Evolutionary conservation across 2,113 vertebrate species (phyloP).

Genomic region (Centrocercus urophasianus): DNA sequence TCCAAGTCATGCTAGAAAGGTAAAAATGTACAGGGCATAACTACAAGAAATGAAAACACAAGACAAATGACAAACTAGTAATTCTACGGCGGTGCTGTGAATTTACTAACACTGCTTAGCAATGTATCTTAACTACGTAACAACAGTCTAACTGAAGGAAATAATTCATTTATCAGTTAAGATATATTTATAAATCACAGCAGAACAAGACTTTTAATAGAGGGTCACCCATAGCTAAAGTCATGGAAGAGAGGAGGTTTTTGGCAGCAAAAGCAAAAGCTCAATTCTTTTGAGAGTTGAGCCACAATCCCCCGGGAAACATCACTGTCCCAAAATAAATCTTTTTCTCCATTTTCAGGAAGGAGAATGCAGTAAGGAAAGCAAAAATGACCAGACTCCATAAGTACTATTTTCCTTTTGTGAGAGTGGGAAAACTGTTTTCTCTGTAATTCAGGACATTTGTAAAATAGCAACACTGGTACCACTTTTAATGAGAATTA

Average conservation of each 20-base stretch:
- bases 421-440: background rate
- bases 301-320: background rate
- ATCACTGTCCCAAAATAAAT: constrained; percentile 27
- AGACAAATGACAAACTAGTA: background rate
- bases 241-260: constrained; percentile 2
- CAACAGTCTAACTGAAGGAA: constrained; percentile 22
- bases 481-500: background rate
- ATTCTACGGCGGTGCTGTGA: background rate
- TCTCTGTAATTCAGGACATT: background rate
- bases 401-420: background rate
- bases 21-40: background rate
- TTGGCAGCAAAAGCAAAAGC: constrained; percentile 38
- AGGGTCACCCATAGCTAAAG: constrained; percentile 9
- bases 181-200: constrained; percentile 54
- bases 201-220: constrained; percentile 39
- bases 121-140: background rate
- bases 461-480: background rate
- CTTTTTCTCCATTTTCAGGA: background rate
- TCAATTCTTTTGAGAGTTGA: constrained; percentile 24
- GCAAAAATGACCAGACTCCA: background rate
- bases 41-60: background rate
- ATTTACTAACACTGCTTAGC: background rate
- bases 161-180: constrained; percentile 46
- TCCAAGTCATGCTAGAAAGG: background rate
- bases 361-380: background rate